phyloP scores from a whole-genome alignment of 2,797 vertebrate species.

The Ammospiza maritima region DNA sequence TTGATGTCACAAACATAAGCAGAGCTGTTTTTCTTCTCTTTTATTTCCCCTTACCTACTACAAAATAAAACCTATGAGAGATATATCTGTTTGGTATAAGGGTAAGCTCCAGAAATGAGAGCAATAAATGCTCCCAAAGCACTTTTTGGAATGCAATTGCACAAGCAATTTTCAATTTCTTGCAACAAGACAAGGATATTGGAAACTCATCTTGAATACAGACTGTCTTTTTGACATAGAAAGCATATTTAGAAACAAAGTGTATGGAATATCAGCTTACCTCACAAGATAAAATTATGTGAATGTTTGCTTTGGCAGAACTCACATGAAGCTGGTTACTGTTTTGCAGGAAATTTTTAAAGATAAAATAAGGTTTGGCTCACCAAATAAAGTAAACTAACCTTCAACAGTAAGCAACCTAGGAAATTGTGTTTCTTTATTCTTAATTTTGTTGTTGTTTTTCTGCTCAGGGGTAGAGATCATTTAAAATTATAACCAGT shows the following conservation, averaged over 20 bases:
- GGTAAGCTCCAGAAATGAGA: neutral
- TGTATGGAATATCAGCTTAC: neutral
- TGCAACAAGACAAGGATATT: neutral
- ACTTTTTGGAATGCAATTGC: neutral
- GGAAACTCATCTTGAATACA: neutral
- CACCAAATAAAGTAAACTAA: constrained; percentile 26
- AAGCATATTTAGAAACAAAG: constrained; percentile 18
- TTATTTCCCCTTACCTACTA: neutral
- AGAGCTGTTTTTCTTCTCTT: neutral
- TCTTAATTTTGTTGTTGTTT: constrained; percentile 18
- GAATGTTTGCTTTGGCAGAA: constrained; percentile 36
- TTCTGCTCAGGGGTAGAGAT: neutral
- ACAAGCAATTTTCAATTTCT: neutral
- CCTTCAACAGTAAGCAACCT: neutral
- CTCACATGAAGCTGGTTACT: neutral
- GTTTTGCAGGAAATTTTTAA: constrained; percentile 2
- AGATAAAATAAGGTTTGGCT: constrained; percentile 33
- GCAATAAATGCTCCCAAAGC: neutral
- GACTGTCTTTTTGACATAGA: neutral
- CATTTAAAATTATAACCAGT: constrained; percentile 39
- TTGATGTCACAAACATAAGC: neutral
- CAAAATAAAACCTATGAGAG: neutral
- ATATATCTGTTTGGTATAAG: neutral
- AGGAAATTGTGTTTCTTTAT: constrained; percentile 27
- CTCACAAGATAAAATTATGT: constrained; percentile 2